Evolutionary conservation across 2,113 vertebrate genomes (phyloP).

Genomic region (Recurvirostra avosetta): DNA sequence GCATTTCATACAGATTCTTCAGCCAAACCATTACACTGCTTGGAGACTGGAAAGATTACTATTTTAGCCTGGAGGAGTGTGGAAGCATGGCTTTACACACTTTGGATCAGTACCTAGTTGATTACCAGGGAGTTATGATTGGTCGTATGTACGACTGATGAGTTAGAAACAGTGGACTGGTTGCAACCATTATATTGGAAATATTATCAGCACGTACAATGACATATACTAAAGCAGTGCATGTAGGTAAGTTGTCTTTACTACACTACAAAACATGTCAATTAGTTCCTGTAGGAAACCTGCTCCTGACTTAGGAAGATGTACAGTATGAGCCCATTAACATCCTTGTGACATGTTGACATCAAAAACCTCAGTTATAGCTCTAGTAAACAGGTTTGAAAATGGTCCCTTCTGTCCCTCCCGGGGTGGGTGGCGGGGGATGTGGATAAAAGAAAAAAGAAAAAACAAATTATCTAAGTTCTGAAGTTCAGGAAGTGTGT

Average conservation of each 20-base stretch:
- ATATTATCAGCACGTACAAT: background rate
- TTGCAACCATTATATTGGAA: background rate
- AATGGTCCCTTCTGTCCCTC: background rate
- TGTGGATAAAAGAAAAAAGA: background rate
- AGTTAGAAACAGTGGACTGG: background rate
- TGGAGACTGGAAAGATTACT: background rate
- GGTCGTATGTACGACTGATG: background rate
- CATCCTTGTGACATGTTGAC: background rate
- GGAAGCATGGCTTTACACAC: background rate
- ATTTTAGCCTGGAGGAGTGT: background rate
- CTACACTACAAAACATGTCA: background rate
- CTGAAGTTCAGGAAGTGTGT: background rate
- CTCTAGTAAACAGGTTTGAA: background rate
- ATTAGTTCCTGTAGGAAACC: background rate
- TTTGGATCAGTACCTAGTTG: background rate
- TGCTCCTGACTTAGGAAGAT: background rate
- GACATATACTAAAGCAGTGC: background rate
- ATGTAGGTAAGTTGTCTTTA: background rate
- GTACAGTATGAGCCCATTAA: background rate
- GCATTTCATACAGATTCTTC: background rate
- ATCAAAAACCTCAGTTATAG: background rate
- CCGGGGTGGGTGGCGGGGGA: rapidly evolving
- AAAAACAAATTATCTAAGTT: background rate
- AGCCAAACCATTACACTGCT: background rate
- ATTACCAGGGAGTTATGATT: background rate